These are phyloP conservation scores for Yponomeuta sedellus DNA, from an alignment of 2,888 invertebrate species.

Conservation along the genomic window DNA sequence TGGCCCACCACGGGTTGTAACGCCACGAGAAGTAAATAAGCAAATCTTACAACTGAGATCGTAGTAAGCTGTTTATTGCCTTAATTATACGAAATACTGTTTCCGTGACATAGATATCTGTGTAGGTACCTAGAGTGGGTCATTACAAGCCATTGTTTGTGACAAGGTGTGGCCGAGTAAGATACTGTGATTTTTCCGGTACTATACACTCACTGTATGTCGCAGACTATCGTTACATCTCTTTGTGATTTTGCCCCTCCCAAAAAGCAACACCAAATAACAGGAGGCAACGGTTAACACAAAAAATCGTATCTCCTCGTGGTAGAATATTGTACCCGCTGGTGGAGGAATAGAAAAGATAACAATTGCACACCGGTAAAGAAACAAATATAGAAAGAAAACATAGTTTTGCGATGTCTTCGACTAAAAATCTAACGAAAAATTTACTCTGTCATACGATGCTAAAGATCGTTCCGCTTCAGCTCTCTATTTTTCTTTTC, in stretches of 20 bases:
- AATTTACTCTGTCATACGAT: no score
- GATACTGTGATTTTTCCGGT: conserved; percentile 3
- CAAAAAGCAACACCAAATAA: not conserved
- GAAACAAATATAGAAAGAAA: no score
- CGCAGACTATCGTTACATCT: not conserved
- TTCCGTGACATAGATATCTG: not conserved
- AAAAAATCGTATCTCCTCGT: no score
- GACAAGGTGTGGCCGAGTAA: conserved; percentile 2
- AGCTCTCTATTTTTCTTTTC: no score
- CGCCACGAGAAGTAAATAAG: no score
- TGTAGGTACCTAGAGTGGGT: not conserved
- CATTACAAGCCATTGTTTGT: conserved; percentile 8
- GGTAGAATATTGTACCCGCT: no score
- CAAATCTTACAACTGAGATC: not conserved
- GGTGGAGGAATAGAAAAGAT: no score
- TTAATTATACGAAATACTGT: not conserved
- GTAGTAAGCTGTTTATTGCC: not conserved
- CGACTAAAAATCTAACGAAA: no score
- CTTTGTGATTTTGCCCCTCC: not conserved
- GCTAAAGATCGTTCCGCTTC: no score
- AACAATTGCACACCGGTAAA: no score
- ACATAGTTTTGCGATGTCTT: no score
- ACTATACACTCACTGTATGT: not conserved
- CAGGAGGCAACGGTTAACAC: not conserved
- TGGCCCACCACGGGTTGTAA: no score